Evolutionary conservation across 2,888 invertebrate genomes (phyloP).

Genomic region (Macrosoma leucophasiata): DNA sequence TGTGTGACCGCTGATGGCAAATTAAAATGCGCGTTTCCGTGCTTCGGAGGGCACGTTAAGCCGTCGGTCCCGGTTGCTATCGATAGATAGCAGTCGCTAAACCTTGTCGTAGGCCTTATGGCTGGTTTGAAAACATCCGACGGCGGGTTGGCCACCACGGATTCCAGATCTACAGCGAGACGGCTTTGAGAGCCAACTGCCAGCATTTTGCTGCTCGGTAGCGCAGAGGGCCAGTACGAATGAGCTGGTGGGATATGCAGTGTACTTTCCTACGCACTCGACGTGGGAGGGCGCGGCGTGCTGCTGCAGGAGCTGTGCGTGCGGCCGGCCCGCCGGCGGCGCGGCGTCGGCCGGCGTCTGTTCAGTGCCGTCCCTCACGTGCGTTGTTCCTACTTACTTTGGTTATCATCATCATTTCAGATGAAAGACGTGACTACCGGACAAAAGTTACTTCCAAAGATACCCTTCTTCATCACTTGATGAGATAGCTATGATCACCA

Average conservation of each 20-base stretch:
- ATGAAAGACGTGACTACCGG: too few relatives aligned
- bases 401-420: too few relatives aligned
- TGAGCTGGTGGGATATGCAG: constrained; percentile 86
- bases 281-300: constrained; percentile 89
- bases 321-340: constrained; percentile 75
- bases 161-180: constrained; percentile 81
- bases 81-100: too few relatives aligned
- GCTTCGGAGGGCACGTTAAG: too few relatives aligned
- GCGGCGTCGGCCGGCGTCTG: constrained; percentile 80
- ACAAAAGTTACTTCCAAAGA: too few relatives aligned
- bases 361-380: constrained; percentile 82
- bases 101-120: not conserved
- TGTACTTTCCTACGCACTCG: constrained; percentile 89
- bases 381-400: too few relatives aligned
- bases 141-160: not conserved
- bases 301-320: constrained; percentile 93
- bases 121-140: not conserved
- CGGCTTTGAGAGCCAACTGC: constrained; percentile 79
- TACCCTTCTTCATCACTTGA: too few relatives aligned
- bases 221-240: too few relatives aligned
- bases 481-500: too few relatives aligned
- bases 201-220: constrained; percentile 83
- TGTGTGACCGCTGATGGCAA: too few relatives aligned
- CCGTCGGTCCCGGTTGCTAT: too few relatives aligned
- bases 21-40: too few relatives aligned